phyloP scores from a whole-genome alignment of 2,797 vertebrate species.

The Falco berigora region DNA sequence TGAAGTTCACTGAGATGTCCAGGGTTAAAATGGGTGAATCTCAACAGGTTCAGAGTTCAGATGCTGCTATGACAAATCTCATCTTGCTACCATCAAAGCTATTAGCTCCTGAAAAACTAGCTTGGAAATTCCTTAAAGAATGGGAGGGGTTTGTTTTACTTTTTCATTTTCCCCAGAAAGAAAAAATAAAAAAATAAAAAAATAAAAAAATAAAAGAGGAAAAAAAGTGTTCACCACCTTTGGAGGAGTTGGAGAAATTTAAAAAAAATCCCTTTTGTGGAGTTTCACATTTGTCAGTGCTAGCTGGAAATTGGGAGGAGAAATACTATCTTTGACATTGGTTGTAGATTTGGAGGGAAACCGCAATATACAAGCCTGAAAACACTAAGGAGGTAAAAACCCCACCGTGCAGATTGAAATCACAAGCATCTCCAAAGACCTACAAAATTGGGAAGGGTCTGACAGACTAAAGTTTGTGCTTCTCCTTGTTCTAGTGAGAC shows the following conservation, averaged over 20 bases:
- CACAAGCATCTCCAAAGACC: not conserved
- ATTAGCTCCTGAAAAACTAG: not conserved
- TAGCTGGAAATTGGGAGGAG: not conserved
- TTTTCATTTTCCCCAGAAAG: not conserved
- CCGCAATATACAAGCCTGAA: not conserved
- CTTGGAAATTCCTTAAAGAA: not conserved
- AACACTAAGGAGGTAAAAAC: not conserved
- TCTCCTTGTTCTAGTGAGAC: not conserved
- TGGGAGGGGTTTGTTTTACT: fast-evolving
- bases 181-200: not conserved
- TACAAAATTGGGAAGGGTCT: not conserved
- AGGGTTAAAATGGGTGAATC: slow-evolving; percentile 50
- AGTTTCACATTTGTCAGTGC: not conserved
- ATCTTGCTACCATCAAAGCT: not conserved
- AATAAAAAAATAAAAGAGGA: not conserved
- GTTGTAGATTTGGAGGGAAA: not conserved
- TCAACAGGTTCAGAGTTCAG: slow-evolving; percentile 26
- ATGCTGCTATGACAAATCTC: not conserved
- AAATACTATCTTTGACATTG: not conserved
- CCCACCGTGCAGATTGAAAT: not conserved
- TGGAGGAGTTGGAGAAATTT: not conserved
- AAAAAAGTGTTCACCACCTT: not conserved
- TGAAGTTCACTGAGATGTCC: slow-evolving; percentile 25
- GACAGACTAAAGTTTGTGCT: not conserved
- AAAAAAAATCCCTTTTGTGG: not conserved